These are phyloP conservation scores for Hypsibius dujardini DNA, from an alignment of 1,140 invertebrate species.

Conservation along the genomic window DNA sequence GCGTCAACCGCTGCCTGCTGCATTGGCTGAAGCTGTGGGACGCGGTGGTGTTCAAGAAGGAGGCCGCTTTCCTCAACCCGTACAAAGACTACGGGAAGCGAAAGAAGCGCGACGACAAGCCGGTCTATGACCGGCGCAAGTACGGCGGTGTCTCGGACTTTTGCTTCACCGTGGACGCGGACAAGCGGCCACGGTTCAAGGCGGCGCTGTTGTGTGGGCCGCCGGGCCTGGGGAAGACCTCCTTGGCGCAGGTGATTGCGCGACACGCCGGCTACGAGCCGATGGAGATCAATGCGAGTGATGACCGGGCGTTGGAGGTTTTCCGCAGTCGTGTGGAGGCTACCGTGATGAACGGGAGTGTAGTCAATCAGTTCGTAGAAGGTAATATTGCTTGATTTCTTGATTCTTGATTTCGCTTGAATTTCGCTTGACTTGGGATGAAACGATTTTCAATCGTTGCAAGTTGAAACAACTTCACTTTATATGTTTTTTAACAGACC, in stretches of 20 bases:
- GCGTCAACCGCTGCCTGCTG: constrained; percentile 60
- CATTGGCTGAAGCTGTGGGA: constrained; percentile 91
- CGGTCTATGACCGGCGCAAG: background rate
- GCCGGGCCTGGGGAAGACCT: constrained; percentile 79
- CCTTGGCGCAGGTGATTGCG: constrained; percentile 73
- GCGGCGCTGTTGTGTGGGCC: constrained; percentile 57
- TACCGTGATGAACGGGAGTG: constrained; percentile 18
- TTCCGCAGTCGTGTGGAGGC: constrained; percentile 24
- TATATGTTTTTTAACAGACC: too few species aligned
- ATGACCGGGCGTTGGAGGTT: constrained; percentile 23
- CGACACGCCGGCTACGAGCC: constrained; percentile 52
- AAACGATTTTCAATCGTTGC: too few species aligned
- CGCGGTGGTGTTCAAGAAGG: constrained; percentile 52
- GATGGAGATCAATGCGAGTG: constrained; percentile 37
- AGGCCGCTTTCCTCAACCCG: constrained; percentile 20
- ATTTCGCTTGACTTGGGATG: too few species aligned
- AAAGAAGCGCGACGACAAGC: constrained; percentile 17
- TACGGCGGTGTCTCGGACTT: background rate
- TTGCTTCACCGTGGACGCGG: constrained; percentile 1
- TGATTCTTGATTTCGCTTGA: too few species aligned
- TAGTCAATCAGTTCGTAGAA: background rate
- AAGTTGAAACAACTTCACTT: too few species aligned
- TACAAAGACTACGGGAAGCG: constrained; percentile 22
- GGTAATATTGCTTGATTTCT: too few species aligned
- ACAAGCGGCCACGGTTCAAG: constrained; percentile 41